Evolutionary conservation across 2,797 vertebrate genomes (phyloP).

Genomic region (Gadopsis marmoratus): DNA sequence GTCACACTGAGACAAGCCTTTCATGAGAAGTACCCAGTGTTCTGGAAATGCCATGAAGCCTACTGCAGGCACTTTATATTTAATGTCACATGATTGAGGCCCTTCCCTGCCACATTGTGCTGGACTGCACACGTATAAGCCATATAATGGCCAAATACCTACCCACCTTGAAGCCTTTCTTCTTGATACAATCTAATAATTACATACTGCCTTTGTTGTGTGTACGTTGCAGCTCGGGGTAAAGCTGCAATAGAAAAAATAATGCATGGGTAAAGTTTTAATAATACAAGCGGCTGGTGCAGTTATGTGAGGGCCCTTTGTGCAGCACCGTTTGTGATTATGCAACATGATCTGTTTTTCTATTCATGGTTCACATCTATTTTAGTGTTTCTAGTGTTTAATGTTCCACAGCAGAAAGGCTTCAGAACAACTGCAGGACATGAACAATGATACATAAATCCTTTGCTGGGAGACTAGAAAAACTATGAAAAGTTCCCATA

Average conservation of each 20-base stretch:
- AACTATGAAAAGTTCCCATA: not conserved
- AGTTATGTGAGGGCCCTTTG: slow-evolving; percentile 72
- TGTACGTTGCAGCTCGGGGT: slow-evolving; percentile 69
- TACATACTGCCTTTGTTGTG: slow-evolving; percentile 40
- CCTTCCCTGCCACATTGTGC: slow-evolving; percentile 19
- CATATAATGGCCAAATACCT: not conserved
- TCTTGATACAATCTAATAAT: slow-evolving; percentile 24
- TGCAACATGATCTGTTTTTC: slow-evolving; percentile 75
- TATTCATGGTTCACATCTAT: slow-evolving; percentile 59
- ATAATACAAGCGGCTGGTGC: slow-evolving; percentile 62
- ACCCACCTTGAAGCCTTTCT: slow-evolving; percentile 23
- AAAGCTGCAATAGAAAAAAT: slow-evolving; percentile 61
- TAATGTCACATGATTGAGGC: slow-evolving; percentile 19
- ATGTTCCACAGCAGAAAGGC: slow-evolving; percentile 37
- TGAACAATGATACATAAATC: slow-evolving; percentile 11
- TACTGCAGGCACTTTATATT: not conserved
- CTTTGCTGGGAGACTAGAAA: not conserved
- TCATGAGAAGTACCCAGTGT: not conserved
- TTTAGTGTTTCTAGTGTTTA: slow-evolving; percentile 60
- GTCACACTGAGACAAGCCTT: slow-evolving; percentile 43
- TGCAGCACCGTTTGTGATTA: slow-evolving; percentile 69
- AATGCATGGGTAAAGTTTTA: slow-evolving; percentile 67
- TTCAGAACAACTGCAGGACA: slow-evolving; percentile 29
- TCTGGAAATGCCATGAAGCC: slow-evolving; percentile 15
- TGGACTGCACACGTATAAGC: not conserved